A percentile compares a stretch with the other conserved stretches of the same genome.
These are phyloP conservation scores for Psittacula echo DNA, from an alignment of 2,797 vertebrate genomes.

Conservation along the genomic window DNA sequence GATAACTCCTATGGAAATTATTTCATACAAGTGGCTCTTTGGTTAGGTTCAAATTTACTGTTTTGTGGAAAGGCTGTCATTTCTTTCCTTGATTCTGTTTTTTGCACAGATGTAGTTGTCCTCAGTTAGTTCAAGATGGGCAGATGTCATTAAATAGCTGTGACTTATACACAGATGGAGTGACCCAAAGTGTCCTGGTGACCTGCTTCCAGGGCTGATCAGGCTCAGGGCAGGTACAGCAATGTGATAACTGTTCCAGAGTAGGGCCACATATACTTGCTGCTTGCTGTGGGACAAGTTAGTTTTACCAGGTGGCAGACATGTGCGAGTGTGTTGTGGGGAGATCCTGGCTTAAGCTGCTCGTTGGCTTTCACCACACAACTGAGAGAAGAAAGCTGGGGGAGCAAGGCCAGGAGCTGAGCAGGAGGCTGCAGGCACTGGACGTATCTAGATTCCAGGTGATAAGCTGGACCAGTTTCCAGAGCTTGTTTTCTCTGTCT, in stretches of 20 bases:
- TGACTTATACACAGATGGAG: not conserved
- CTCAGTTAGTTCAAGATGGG: not conserved
- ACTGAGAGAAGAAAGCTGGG: not conserved
- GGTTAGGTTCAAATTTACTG: not conserved
- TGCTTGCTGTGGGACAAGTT: not conserved
- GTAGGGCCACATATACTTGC: not conserved
- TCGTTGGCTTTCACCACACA: accelerated
- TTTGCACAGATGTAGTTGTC: not conserved
- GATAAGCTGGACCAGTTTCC: not conserved
- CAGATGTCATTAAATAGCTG: not conserved
- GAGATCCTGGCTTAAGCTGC: not conserved
- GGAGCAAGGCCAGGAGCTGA: not conserved
- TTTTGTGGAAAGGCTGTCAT: not conserved
- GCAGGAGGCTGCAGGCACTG: not conserved
- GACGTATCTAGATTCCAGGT: not conserved
- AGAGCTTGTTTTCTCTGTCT: not conserved
- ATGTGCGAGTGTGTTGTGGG: accelerated
- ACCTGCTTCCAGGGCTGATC: not conserved
- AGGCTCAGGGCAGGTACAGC: not conserved
- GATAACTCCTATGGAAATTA: not conserved
- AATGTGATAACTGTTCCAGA: not conserved
- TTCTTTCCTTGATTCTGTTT: not conserved
- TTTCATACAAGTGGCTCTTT: not conserved
- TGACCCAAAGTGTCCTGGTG: accelerated
- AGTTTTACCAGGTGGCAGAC: not conserved